A percentile compares a stretch with the other conserved stretches of the same genome.
phyloP scores from a whole-genome alignment of 2,113 vertebrate genomes.

The Pandion haliaetus region DNA sequence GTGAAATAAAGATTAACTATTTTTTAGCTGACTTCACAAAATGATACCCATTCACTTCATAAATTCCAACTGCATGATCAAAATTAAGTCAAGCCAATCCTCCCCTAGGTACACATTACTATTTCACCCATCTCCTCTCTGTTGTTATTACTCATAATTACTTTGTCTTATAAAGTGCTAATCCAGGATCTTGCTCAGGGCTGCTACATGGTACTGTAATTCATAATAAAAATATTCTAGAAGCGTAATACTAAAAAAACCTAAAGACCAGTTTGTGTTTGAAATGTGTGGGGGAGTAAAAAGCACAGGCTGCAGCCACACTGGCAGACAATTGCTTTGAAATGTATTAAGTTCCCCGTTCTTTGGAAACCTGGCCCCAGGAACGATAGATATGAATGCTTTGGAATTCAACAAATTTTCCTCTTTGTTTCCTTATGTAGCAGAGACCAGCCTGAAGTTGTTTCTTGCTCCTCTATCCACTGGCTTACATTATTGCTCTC shows the following conservation, averaged over 20 bases:
- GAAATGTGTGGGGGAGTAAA: background rate
- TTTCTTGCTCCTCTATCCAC: background rate
- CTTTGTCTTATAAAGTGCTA: background rate
- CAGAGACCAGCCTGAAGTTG: background rate
- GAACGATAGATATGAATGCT: background rate
- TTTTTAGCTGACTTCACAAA: slow-evolving; percentile 8
- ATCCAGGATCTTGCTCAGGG: background rate
- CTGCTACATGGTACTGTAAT: background rate
- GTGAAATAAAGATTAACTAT: background rate
- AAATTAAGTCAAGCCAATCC: background rate
- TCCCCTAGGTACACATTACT: background rate
- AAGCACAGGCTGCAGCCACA: background rate
- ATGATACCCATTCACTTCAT: background rate
- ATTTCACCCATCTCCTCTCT: background rate
- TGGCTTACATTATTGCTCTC: background rate
- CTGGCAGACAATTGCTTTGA: background rate
- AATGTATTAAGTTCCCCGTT: background rate
- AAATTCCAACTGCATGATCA: background rate
- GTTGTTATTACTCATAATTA: background rate
- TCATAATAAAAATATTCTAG: background rate
- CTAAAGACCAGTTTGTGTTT: background rate
- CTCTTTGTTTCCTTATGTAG: background rate
- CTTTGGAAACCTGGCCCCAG: background rate
- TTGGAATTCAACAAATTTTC: background rate
- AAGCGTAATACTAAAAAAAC: background rate